Evolutionary conservation across 2,888 invertebrate species (phyloP), one percentile per base, ranked within the genome.

Genomic region (Brachypterus glaber): DNA sequence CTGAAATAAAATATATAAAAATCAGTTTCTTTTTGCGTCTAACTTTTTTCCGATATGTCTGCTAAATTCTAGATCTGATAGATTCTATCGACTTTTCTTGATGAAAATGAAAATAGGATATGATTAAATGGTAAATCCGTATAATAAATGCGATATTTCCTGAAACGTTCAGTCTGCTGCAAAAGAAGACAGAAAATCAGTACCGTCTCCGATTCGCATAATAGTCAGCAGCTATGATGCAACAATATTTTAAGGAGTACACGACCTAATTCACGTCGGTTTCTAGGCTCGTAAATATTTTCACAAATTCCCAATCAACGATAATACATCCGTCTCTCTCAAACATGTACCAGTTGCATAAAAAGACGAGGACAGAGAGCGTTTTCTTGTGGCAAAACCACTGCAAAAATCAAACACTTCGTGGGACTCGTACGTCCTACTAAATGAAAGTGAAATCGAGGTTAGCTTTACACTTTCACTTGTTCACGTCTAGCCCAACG

Each of bases 381-480:
- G 40, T 37, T 27, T 42, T 37, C 27, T 39, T 41, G 48, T 46
- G 39, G 44, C 48, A 46, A 49, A 49, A 40, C 46, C 41, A 49
- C 49, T 51, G 54, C 54, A 49, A 52, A 57, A 59, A 53, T 50
- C 52, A 45, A 53, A 50, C 52, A 55, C 57, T 60, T 62, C 63
- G 64, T 65, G 64, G 64, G 64, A 65, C 64, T 62, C 63, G 62
- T 55, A 63, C 64, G 66, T 65, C 64, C 64, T 66, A 66, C 65
- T 63, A 66, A 64, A 66, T 61, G 65, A 66, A 66, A 66, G 65
- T 66, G 66, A 66, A 66, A 66, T 65, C 65, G 65, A 64, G 66
- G 65, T 64, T 64, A 65, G 58, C 60, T 64, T 64, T 65, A 60
- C 64, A 65, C 64, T 65, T 66, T 65, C 64, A 66, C 62, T 64